phyloP scores from a whole-genome alignment of 2,797 vertebrate genomes.

The Lophura swinhoii region DNA sequence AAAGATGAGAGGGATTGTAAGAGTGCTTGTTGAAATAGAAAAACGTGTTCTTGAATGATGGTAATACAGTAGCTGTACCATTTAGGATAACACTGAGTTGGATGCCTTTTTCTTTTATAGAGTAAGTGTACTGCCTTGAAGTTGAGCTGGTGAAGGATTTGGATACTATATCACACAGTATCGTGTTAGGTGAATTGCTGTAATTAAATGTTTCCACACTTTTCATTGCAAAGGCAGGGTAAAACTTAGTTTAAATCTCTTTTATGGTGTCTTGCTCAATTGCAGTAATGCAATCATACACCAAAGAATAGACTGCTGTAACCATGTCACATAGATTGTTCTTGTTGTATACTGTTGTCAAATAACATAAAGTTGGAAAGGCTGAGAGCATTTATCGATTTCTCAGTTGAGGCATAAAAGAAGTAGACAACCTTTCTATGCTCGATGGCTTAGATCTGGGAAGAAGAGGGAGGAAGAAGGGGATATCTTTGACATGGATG shows the following conservation, averaged over 20 bases:
- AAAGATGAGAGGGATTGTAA: not conserved
- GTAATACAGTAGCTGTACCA: not conserved
- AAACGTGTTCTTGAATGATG: not conserved
- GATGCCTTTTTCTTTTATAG: not conserved
- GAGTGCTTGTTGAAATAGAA: not conserved
- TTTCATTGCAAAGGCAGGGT: conserved; percentile 33
- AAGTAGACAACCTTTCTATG: conserved; percentile 17
- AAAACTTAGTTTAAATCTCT: conserved; percentile 55
- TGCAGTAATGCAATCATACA: conserved; percentile 19
- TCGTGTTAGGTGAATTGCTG: not conserved
- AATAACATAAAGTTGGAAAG: conserved; percentile 32
- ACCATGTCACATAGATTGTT: not conserved
- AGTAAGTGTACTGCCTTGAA: not conserved
- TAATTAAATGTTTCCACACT: conserved; percentile 51
- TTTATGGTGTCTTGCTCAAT: conserved; percentile 35
- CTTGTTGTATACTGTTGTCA: conserved; percentile 46
- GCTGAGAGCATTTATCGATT: conserved; percentile 42
- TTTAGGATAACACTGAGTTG: not conserved
- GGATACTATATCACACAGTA: not conserved
- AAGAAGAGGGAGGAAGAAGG: not conserved
- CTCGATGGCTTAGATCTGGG: not conserved
- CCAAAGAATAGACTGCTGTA: conserved; percentile 35
- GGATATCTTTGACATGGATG: not conserved
- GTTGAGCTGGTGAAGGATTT: not conserved
- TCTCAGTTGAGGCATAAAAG: conserved; percentile 38